These are phyloP conservation scores for Furnarius figulus DNA, from an alignment of 2,113 vertebrate genomes.

Conservation along the genomic window DNA sequence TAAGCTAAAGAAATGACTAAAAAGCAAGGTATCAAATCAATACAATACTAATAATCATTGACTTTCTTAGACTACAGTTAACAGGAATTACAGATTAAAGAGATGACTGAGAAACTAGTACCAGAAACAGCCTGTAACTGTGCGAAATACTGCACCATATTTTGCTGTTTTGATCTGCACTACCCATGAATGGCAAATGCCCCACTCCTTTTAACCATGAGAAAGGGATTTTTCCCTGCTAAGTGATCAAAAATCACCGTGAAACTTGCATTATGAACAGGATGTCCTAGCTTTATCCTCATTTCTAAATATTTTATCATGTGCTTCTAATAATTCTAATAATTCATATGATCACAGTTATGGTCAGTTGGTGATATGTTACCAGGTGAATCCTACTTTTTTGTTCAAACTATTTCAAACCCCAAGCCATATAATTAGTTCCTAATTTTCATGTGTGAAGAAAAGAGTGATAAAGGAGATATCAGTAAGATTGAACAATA, in stretches of 20 bases:
- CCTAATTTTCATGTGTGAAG: neutral
- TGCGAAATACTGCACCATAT: neutral
- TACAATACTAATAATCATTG: neutral
- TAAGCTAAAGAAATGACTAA: neutral
- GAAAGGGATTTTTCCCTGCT: neutral
- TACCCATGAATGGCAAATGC: neutral
- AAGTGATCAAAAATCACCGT: neutral
- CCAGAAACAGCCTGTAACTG: slow-evolving; percentile 12
- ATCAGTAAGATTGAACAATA: neutral
- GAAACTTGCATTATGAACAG: neutral
- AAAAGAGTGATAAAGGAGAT: neutral
- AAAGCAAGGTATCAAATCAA: neutral
- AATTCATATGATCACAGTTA: neutral
- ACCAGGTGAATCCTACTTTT: neutral
- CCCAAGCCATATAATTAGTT: neutral
- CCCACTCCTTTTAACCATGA: neutral
- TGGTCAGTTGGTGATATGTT: neutral
- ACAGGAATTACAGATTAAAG: neutral
- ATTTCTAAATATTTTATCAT: neutral
- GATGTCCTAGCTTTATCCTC: neutral
- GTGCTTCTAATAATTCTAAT: neutral
- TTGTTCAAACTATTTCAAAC: neutral
- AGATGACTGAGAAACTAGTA: neutral
- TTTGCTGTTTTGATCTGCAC: neutral
- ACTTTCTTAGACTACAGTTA: neutral